A percentile compares a stretch with the other conserved stretches of the same genome.
phyloP scores from a whole-genome alignment of 2,113 vertebrate species.

The Laticauda laticaudata region DNA sequence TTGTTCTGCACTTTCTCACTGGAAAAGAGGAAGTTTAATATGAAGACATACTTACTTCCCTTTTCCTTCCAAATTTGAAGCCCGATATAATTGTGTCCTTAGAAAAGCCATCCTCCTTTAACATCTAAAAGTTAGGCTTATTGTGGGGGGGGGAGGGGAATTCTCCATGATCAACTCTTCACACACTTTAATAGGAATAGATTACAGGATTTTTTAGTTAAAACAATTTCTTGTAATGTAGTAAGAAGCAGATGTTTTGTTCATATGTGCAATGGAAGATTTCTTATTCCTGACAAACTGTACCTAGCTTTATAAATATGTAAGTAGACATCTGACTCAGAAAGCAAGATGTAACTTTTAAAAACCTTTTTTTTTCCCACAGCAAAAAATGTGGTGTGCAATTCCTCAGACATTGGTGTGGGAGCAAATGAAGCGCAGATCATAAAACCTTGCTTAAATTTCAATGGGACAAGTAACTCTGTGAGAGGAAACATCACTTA shows the following conservation, averaged over 20 bases:
- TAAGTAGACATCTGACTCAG: neutral
- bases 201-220: neutral
- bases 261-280: neutral
- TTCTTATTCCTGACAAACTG: neutral
- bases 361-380: neutral
- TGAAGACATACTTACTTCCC: neutral
- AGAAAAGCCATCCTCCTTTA: neutral
- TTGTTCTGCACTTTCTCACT: neutral
- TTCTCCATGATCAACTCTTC: neutral
- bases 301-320: neutral
- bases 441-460: slow-evolving; percentile 52
- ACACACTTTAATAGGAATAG: neutral
- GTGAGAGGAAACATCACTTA: slow-evolving; percentile 54
- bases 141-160: fast-evolving
- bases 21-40: neutral
- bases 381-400: slow-evolving; percentile 59
- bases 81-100: neutral
- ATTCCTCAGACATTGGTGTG: slow-evolving; percentile 15
- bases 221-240: neutral
- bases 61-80: neutral
- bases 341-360: neutral
- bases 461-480: fast-evolving
- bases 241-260: neutral
- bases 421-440: slow-evolving; percentile 47
- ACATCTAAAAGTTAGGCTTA: neutral